A percentile compares a stretch with the other conserved stretches of the same genome.
Evolutionary conservation across 1,140 invertebrate species (phyloP).

Genomic region (Drosophila orosa): DNA sequence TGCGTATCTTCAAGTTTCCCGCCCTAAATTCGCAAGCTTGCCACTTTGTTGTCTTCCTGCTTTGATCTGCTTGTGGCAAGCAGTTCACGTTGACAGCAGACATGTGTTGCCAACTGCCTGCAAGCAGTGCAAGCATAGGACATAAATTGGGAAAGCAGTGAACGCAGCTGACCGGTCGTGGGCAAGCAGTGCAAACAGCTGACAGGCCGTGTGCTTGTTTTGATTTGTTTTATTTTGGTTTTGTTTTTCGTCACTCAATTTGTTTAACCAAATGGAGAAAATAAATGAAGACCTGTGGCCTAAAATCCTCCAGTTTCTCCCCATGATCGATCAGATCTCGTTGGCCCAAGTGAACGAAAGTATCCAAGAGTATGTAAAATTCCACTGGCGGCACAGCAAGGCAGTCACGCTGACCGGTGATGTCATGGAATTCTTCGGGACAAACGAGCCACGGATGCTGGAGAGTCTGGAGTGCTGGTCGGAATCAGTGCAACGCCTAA

Average conservation of each 20-base stretch:
- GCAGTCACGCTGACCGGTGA: not conserved
- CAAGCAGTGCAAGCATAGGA: constrained; percentile 8
- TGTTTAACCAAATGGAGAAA: constrained; percentile 4
- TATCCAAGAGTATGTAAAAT: constrained; percentile 17
- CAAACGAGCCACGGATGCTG: constrained; percentile 15
- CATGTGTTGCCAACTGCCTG: not conserved
- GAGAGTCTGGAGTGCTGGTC: constrained; percentile 32
- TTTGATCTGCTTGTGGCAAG: no score
- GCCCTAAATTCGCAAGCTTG: no score
- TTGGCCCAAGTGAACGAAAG: constrained; percentile 9
- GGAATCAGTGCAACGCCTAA: constrained; percentile 28
- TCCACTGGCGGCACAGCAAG: constrained; percentile 31
- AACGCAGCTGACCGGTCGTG: constrained; percentile 1
- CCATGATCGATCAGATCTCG: constrained; percentile 39
- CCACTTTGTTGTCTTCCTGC: no score
- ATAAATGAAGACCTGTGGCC: constrained; percentile 51
- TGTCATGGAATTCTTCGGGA: constrained; percentile 12
- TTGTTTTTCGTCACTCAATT: not conserved
- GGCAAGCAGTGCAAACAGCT: constrained; percentile 16
- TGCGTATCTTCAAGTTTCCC: no score
- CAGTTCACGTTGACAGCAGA: no score
- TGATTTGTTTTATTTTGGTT: not conserved
- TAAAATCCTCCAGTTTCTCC: constrained; percentile 33
- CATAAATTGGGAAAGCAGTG: no score
- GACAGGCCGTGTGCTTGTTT: not conserved